A percentile compares a stretch with the other conserved stretches of the same genome.
These are phyloP conservation scores for Cinclus cinclus DNA, from an alignment of 2,113 vertebrate genomes.

Conservation along the genomic window DNA sequence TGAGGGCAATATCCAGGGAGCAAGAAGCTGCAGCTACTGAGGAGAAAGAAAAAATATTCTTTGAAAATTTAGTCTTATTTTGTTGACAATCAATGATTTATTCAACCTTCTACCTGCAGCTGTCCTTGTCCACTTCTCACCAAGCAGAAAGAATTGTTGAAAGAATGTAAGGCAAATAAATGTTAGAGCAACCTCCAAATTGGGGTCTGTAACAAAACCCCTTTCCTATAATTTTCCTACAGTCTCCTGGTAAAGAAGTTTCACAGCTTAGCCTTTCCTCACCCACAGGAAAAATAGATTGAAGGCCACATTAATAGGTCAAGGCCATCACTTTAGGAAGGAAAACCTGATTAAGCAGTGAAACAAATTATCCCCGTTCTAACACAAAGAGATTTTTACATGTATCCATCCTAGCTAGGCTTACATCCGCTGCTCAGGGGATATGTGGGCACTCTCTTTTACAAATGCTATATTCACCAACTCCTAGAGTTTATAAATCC, in stretches of 20 bases:
- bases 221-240: background rate
- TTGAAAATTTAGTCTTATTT: background rate
- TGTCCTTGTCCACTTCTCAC: background rate
- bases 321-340: background rate
- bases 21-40: background rate
- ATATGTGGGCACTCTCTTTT: background rate
- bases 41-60: background rate
- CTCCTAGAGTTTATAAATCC: background rate
- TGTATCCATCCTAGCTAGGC: background rate
- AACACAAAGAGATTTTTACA: background rate
- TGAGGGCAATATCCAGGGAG: background rate
- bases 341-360: background rate
- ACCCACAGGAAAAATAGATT: background rate
- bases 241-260: background rate
- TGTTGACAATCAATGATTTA: background rate
- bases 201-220: background rate
- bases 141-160: background rate
- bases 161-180: background rate
- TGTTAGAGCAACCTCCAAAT: background rate
- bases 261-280: background rate
- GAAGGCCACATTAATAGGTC: background rate
- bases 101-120: background rate
- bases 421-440: background rate
- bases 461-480: background rate
- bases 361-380: background rate